Evolutionary conservation across 2,113 vertebrate species (phyloP).

Genomic region (Festucalex cinctus): DNA sequence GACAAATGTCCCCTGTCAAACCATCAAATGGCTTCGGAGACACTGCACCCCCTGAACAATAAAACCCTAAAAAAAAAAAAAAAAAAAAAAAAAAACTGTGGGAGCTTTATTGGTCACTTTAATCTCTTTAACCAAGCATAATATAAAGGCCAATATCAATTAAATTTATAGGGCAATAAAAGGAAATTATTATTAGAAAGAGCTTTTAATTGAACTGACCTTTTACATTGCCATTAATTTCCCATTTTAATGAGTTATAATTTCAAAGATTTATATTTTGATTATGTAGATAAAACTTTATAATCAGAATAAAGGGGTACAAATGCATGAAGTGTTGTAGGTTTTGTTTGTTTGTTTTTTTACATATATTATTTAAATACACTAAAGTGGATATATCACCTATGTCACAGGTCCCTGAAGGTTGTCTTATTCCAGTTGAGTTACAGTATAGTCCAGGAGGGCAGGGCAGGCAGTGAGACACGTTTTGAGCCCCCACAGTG

Average conservation of each 20-base stretch:
- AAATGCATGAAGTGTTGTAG: neutral
- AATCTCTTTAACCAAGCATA: neutral
- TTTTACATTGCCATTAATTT: neutral
- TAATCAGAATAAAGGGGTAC: too few species aligned
- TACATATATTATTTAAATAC: too few species aligned
- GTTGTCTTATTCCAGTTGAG: constrained; percentile 69
- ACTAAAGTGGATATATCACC: constrained; percentile 20
- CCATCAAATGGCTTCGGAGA: constrained; percentile 72
- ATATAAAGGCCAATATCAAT: neutral
- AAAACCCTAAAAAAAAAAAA: constrained; percentile 75
- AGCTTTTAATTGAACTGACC: neutral
- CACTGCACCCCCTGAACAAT: constrained; percentile 72
- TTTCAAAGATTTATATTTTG: neutral
- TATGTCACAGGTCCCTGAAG: constrained; percentile 60
- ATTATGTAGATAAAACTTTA: too few species aligned
- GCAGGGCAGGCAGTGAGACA: constrained; percentile 78
- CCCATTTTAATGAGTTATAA: neutral
- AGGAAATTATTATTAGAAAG: neutral
- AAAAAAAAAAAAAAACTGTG: constrained; percentile 23
- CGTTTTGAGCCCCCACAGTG: constrained; percentile 69
- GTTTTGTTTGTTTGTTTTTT: neutral
- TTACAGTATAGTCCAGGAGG: constrained; percentile 83
- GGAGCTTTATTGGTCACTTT: neutral
- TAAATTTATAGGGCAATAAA: neutral
- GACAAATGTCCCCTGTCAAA: constrained; percentile 72